Evolutionary conservation across 92 coral and sea anemone species (phyloP), one percentile per base, ranked within the genome.

Genomic region (Ricordea florida): DNA sequence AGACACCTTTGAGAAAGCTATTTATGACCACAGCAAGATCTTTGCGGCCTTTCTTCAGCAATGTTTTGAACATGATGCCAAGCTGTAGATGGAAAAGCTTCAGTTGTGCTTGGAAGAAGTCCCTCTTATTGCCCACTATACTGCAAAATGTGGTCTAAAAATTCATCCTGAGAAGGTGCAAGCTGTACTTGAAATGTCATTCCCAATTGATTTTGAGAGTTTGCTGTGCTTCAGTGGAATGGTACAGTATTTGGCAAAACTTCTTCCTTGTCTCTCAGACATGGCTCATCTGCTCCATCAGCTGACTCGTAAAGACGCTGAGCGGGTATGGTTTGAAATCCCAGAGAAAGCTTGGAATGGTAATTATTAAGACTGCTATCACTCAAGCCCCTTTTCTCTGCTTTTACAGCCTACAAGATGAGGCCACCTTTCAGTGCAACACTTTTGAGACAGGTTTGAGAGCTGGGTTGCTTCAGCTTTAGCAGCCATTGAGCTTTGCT

Each of bases 401-500:
- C 30, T 62, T 21, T 28, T 62, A 62, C 51, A 38, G 52, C 34
- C 16, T 40, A 13, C 28, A 62, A 21, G 51, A 62, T 43, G 52
- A 62, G 36, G 69, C 44, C 16, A 24, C 43, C 8, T 1, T 57
- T 18, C 65, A 57, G 43, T 30, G 65, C 44, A 41, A 57, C 18
- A 23, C 65, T 30, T 57, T 41, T 57, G 22, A 57, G 14, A 4
- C 40, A 14, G 56, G 27, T 3, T 20, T 64, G n/a, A 40, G 72
- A 44, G 72, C 58, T 49, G 6, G 27, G 10, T 35, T 44, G 29
- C 44, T 45, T 28, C 43, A 65, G 25, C 16, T 27, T 42, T 9
- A 32, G 72, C 57, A 65, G 57, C 57, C 43, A 28, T 55, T 65
- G 25, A 31, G 56, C 17, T 65, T 28, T 45, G 43, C 57, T 7